Percentiles rank a stretch among this genome's conserved stretches.
These are phyloP conservation scores for Penaeus chinensis DNA, from an alignment of 1,140 invertebrate species.

Conservation along the genomic window DNA sequence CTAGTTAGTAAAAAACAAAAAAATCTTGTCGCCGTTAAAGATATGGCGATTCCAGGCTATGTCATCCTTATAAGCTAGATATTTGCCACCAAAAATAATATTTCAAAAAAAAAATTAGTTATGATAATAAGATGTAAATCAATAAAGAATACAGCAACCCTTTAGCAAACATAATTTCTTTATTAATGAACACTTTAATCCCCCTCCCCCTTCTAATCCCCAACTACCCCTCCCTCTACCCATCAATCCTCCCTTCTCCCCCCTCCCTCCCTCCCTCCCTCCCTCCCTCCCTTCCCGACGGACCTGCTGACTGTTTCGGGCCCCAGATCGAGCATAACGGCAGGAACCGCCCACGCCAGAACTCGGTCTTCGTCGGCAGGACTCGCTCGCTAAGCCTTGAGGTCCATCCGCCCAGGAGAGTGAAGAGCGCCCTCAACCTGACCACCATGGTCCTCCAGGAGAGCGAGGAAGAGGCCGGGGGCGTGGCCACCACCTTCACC, in stretches of 20 bases:
- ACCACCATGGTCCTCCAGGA: slow-evolving; percentile 56
- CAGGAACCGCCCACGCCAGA: slow-evolving; percentile 38
- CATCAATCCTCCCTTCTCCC: neutral
- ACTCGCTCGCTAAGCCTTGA: slow-evolving; percentile 46
- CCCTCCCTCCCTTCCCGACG: neutral
- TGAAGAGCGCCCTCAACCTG: slow-evolving; percentile 56
- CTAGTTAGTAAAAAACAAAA: too few species aligned
- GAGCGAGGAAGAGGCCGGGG: slow-evolving; percentile 48
- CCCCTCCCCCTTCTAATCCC: neutral
- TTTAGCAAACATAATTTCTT: neutral
- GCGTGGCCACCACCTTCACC: slow-evolving; percentile 45
- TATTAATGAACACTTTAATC: neutral
- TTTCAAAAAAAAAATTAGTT: neutral
- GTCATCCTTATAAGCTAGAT: too few species aligned
- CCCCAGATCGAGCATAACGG: slow-evolving; percentile 41
- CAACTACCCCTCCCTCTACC: neutral
- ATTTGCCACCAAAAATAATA: too few species aligned
- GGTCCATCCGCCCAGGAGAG: slow-evolving; percentile 47
- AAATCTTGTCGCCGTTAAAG: too few species aligned
- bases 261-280: neutral
- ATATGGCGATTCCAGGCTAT: too few species aligned
- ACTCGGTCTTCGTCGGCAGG: slow-evolving; percentile 58
- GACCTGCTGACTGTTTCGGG: slow-evolving; percentile 1
- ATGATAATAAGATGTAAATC: neutral
- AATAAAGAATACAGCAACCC: neutral